phyloP scores from a whole-genome alignment of 2,113 vertebrate species.

The Athene cunicularia region DNA sequence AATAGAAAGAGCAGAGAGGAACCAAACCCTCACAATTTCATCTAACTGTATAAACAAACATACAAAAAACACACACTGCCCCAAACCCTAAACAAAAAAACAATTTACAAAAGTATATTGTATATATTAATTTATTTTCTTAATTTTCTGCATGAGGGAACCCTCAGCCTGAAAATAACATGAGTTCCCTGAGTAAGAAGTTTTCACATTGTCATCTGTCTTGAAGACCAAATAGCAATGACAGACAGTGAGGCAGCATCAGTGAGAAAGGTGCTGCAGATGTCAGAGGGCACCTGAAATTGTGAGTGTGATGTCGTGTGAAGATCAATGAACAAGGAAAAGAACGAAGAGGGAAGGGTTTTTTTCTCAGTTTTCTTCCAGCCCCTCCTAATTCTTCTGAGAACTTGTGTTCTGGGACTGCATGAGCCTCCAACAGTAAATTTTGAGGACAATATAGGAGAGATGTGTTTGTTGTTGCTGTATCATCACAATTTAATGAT shows the following conservation, averaged over 20 bases:
- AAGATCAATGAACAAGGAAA: background rate
- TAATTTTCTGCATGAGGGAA: background rate
- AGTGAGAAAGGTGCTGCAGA: background rate
- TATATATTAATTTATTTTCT: background rate
- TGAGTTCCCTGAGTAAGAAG: background rate
- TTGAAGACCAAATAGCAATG: background rate
- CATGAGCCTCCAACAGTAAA: background rate
- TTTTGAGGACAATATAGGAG: background rate
- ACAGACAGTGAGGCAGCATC: background rate
- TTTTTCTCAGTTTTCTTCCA: background rate
- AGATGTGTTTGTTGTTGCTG: background rate
- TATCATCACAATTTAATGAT: background rate
- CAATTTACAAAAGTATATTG: background rate
- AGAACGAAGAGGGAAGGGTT: background rate
- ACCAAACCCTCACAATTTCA: background rate
- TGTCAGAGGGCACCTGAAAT: background rate
- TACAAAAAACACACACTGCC: too few species aligned
- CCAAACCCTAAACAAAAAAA: background rate
- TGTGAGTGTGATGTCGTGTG: background rate
- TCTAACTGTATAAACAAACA: background rate
- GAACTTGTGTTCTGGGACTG: background rate
- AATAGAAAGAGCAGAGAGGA: background rate
- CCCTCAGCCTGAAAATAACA: fast-evolving
- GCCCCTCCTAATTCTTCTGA: background rate
- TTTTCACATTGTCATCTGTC: background rate